These are phyloP conservation scores for Brachypodius melanocephalos DNA, from an alignment of 2,113 vertebrate genomes.

Conservation along the genomic window DNA sequence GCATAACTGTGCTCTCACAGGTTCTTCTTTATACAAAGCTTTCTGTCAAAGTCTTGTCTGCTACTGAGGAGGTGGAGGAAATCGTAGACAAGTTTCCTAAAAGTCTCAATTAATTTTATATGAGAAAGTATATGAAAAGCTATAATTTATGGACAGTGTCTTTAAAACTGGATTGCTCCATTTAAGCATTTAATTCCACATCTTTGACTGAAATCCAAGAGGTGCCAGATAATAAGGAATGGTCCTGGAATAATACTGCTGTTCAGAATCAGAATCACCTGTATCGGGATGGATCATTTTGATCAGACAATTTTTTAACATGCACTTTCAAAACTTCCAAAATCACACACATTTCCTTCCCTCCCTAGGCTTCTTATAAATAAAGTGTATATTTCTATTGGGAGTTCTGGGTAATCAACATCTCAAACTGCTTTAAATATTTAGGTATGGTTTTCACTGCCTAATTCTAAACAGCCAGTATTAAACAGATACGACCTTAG, in stretches of 20 bases:
- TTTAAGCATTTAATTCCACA: not conserved
- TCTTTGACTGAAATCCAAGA: not conserved
- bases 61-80: not conserved
- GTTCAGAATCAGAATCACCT: not conserved
- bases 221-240: not conserved
- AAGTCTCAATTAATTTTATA: not conserved
- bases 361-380: not conserved
- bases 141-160: not conserved
- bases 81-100: not conserved
- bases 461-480: not conserved
- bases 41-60: not conserved
- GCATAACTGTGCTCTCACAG: not conserved
- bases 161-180: not conserved
- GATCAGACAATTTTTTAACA: not conserved
- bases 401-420: not conserved
- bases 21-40: not conserved
- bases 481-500: not conserved
- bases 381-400: not conserved
- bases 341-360: not conserved
- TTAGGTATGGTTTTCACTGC: not conserved
- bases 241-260: not conserved
- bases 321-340: not conserved
- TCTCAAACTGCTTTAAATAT: slow-evolving; percentile 16
- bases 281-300: not conserved
- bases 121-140: not conserved